Base-by-base conservation (phyloP, 2,888 invertebrate species). In the Dascillus cervinus region DNA sequence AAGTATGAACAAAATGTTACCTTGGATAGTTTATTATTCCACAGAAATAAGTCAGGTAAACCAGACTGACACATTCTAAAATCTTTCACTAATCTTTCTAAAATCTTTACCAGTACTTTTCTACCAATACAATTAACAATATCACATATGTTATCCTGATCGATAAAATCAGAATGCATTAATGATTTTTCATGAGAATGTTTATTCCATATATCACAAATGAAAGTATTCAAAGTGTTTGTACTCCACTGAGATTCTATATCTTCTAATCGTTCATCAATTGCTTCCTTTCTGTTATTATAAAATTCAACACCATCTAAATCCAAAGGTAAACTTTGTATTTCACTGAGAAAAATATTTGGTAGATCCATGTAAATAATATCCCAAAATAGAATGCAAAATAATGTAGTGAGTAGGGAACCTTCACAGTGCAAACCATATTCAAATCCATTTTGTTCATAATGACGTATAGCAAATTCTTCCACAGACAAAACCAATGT, bases 41-140 rank as follows among this genome's bases (percentile, higher is more conserved):
- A 91, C 8, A 90, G 60, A 5, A 83, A 75, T 15, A 91, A 73
- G 66, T 91, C 90, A 0, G 91, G 90, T 63, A 90, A 82, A 17
- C 90, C 90, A 47, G 79, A 73, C 36, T 70, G 69, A 41, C 77
- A 71, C 46, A 73, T 65, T n/a, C 71, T 65, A 53, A 73, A 78
- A 62, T 78, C 64, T 2, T 53, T 53, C 0, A 77, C 72, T 24
- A 84, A 64, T 14, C 78, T 70, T 29, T 71, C 63, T 42, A 79
- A 79, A 27, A 85, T 67, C 10, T 70, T 69, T 5, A 68, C 55
- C 19, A 78, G 53, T 1, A 69, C 60, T n/a, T 52, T 42, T 12
- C 68, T 52, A 6, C 75, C 73, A 31, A 83, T 60, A 39, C 79
- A 77, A 1, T 42, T 26, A 8, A 72, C 54, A 29, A 80, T 64